phyloP scores from a whole-genome alignment of 1,140 invertebrate genomes.

The Drosophila sturtevanti region DNA sequence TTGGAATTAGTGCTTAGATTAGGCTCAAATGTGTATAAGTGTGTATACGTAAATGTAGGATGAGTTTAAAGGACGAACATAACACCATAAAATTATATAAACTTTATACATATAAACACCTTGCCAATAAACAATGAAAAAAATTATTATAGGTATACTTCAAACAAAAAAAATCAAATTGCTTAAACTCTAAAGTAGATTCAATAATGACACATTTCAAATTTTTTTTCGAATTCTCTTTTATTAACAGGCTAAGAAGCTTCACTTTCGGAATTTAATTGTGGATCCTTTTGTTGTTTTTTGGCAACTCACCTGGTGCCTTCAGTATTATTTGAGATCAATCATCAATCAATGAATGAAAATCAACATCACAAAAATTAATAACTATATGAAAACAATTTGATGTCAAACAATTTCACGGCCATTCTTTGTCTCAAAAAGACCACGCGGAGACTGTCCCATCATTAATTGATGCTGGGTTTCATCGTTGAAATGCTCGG shows the following conservation, averaged over 20 bases:
- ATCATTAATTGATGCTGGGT: neutral
- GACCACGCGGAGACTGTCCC: conserved; percentile 12
- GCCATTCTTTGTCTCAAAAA: conserved; percentile 26
- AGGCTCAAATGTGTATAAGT: conserved; percentile 4
- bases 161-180: conserved; percentile 28
- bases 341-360: conserved; percentile 7
- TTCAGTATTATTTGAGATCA: conserved; percentile 8
- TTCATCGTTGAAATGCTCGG: conserved; percentile 36
- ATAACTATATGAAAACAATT: conserved; percentile 12
- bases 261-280: neutral
- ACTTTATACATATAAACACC: neutral
- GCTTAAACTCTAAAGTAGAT: conserved; percentile 62
- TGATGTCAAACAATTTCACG: conserved; percentile 15
- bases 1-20: conserved; percentile 47
- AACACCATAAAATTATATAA: conserved; percentile 59
- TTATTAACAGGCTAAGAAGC: conserved; percentile 56
- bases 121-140: conserved; percentile 25
- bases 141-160: conserved; percentile 53
- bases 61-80: conserved; percentile 58
- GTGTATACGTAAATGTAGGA: conserved; percentile 41
- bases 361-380: conserved; percentile 5
- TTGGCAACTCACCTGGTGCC: conserved; percentile 53
- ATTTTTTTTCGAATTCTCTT: conserved; percentile 70
- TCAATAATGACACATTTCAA: conserved; percentile 79
- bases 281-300: neutral